These are phyloP conservation scores for Drosophila carrolli DNA, from an alignment of 1,140 invertebrate species.

Conservation along the genomic window DNA sequence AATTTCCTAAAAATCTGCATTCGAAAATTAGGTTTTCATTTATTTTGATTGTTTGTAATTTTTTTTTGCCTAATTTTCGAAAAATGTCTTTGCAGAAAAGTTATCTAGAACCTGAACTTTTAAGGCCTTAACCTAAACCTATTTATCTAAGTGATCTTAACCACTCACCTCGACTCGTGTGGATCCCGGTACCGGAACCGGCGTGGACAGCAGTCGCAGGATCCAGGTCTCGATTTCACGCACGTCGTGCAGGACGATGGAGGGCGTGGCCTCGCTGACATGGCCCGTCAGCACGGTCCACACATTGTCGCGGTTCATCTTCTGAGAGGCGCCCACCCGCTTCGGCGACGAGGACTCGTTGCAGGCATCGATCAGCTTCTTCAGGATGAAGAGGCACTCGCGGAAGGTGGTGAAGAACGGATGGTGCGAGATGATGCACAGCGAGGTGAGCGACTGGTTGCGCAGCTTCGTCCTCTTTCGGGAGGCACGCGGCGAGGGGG, in stretches of 20 bases:
- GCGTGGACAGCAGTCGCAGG: conserved; percentile 95
- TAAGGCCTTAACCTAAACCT: no score
- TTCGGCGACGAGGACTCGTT: conserved; percentile 96
- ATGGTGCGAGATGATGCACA: conserved; percentile 99
- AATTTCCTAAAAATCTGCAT: no score
- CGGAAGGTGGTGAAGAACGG: conserved; percentile 99
- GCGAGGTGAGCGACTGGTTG: conserved; percentile 97
- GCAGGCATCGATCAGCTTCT: conserved; percentile 98
- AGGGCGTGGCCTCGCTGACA: conserved; percentile 91
- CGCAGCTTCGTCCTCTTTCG: conserved; percentile 91
- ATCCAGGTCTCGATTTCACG: conserved; percentile 99
- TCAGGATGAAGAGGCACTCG: conserved; percentile 97
- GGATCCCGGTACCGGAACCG: conserved; percentile 98
- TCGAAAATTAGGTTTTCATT: no score
- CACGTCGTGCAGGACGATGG: conserved; percentile 97
- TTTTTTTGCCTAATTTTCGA: no score
- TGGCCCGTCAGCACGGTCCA: conserved; percentile 93
- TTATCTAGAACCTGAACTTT: no score
- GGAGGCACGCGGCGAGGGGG: conserved; percentile 93
- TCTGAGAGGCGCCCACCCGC: conserved; percentile 94
- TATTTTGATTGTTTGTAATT: no score
- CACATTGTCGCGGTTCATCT: conserved; percentile 91
- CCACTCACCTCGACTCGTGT: conserved; percentile 94
- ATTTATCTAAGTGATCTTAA: no score
- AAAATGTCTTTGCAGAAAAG: no score